phyloP scores from a whole-genome alignment of 2,888 invertebrate genomes.

The Chymomyza caudatula region DNA sequence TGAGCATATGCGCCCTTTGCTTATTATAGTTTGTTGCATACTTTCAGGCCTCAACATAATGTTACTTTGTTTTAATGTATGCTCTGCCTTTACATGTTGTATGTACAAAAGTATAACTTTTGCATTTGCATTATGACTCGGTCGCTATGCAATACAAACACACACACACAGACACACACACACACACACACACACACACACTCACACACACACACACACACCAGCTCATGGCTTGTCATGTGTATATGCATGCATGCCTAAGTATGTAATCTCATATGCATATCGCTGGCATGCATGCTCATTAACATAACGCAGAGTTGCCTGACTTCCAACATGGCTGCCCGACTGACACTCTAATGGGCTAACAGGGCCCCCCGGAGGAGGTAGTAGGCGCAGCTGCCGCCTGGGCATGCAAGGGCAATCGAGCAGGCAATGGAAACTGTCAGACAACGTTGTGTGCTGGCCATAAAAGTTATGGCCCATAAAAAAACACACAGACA shows the following conservation, averaged over 20 bases:
- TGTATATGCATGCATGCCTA: background rate
- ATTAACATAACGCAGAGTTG: slow-evolving; percentile 2
- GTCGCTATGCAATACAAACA: background rate
- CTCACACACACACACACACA: background rate
- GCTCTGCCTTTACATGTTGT: background rate
- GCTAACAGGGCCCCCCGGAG: background rate
- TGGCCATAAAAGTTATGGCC: background rate
- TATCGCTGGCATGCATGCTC: background rate
- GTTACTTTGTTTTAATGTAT: background rate
- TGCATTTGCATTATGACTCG: background rate
- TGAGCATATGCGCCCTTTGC: background rate
- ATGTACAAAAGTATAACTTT: background rate
- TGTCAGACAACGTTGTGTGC: background rate
- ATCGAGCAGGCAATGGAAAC: no score
- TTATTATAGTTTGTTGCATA: background rate
- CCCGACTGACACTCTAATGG: background rate
- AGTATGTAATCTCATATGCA: background rate
- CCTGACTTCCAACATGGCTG: background rate
- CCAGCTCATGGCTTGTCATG: no score
- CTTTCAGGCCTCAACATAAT: background rate
- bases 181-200: background rate
- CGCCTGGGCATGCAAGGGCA: no score
- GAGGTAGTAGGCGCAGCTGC: background rate
- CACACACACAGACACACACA: background rate
- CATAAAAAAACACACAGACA: background rate